Evolutionary conservation across 1,140 invertebrate species (phyloP), one percentile per base, ranked within the genome.

Genomic region (Melanaphis sacchari): DNA sequence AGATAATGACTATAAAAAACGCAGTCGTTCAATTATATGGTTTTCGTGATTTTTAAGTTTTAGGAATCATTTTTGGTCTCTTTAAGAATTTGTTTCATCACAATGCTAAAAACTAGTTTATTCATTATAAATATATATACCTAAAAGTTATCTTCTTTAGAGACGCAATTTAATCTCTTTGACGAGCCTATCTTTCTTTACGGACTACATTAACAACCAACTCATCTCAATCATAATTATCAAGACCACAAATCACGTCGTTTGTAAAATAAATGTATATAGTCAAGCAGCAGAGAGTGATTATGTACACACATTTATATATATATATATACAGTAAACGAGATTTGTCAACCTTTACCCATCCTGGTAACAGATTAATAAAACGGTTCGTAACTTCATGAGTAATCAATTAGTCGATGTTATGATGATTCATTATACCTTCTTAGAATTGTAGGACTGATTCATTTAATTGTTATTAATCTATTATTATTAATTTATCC

Each of bases 201-300:
- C 31, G n/a, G 15, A n/a, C 31, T 76, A n/a, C 59, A 76, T 76
- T 76, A 76, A 18, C 59, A 18, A 76, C 59, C 59, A 6, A 76
- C 59, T 76, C 59, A n/a, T 76, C 59, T 76, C 59, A n/a, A 76
- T 76, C 59, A 76, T 76, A 76, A n/a, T 76, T n/a, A 76, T 76
- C 31, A 76, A 76, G 59, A 76, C 31, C n/a, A 15, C 59, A 76
- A 76, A 76, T 76, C 59, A 76, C 59, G 11, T 66, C 59, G 59
- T n/a, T 76, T 76, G 59, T 36, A 15, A 76, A 76, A 76, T 76
- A n/a, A 76, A 76, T n/a, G n/a, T 76, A 76, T 76, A 76, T n/a
- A n/a, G 24, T 26, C 54, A 0, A 66, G 59, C 59, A 4, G 11
- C 31, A 18, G 15, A n/a, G 5, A n/a, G 31, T 76, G 31, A 76